Evolutionary conservation across 2,888 invertebrate genomes (phyloP), one percentile per base, ranked within the genome.

Genomic region (Calameuta idolon): DNA sequence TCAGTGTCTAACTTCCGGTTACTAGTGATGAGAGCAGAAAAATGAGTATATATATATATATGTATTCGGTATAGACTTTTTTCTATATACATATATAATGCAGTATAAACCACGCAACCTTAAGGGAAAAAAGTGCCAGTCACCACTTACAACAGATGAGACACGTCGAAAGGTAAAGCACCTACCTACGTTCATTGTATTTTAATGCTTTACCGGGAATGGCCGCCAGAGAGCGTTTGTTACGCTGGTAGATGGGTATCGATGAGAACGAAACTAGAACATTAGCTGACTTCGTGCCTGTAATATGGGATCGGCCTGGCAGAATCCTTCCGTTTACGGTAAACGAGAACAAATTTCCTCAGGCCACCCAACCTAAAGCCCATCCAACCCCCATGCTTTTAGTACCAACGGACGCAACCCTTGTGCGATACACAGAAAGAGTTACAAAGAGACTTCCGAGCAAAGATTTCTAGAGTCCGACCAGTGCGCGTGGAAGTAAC

Each of bases 171-270:
- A 74, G n/a, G 31, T 34, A 34, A 34, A 74, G 33, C 34, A 74
- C 12, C 74, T 74, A 35, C 74, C 74, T 34, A 34, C n/a, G 76
- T 34, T 76, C 30, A 76, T 76, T 76, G 76, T 73, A 76, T 76
- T 76, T 76, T 76, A 73, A 76, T 76, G 73, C 76, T 34, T 15
- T 69, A 69, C 69, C 69, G 12, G 69, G 40, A 40, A 69, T 30
- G 69, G 69, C 31, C 31, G 69, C 12, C 69, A 69, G 69, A 34
- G 40, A 34, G 73, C 79, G 75, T 76, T 69, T 80, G 76, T 75
- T 75, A 73, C 76, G 40, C 73, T 71, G 37, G 76, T 40, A 76
- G 76, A 76, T 76, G 76, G 40, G 69, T 73, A 76, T 76, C 76
- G 76, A 74, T 37, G 73, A 30, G 76, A 76, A 76, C 30, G 76